phyloP scores from a whole-genome alignment of 2,888 invertebrate species.

The Pandemis cinnamomeana region DNA sequence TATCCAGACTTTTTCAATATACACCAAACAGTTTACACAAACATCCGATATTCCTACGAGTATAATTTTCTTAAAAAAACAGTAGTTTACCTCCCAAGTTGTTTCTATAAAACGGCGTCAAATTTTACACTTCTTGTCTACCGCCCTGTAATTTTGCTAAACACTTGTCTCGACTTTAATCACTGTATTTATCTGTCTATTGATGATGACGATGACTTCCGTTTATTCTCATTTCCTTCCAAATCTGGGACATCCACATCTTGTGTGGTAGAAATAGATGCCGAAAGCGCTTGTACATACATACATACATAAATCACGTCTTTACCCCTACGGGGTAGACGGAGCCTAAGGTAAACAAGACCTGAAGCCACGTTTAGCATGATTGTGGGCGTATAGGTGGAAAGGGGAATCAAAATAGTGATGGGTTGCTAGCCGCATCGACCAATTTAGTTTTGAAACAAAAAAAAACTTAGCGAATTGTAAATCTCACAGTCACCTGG shows the following conservation, averaged over 20 bases:
- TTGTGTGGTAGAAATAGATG: slow-evolving; percentile 41
- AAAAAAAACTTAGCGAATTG: too few species aligned
- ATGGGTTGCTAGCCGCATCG: too few species aligned
- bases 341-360: too few species aligned
- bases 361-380: too few species aligned
- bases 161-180: slow-evolving; percentile 56
- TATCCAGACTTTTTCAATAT: not conserved
- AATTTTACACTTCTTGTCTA: slow-evolving; percentile 61
- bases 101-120: slow-evolving; percentile 58
- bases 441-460: too few species aligned
- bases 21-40: slow-evolving; percentile 21
- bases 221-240: slow-evolving; percentile 46
- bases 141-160: slow-evolving; percentile 79
- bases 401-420: too few species aligned
- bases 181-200: slow-evolving; percentile 46
- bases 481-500: too few species aligned
- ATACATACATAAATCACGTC: too few species aligned
- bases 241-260: slow-evolving; percentile 22
- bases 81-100: slow-evolving; percentile 57
- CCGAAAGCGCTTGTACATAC: not conserved
- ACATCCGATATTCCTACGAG: slow-evolving; percentile 17
- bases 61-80: slow-evolving; percentile 32
- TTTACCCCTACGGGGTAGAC: too few species aligned
- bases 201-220: slow-evolving; percentile 51
- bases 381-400: too few species aligned